phyloP scores from a whole-genome alignment of 2,113 vertebrate species.

The Sturnus vulgaris region DNA sequence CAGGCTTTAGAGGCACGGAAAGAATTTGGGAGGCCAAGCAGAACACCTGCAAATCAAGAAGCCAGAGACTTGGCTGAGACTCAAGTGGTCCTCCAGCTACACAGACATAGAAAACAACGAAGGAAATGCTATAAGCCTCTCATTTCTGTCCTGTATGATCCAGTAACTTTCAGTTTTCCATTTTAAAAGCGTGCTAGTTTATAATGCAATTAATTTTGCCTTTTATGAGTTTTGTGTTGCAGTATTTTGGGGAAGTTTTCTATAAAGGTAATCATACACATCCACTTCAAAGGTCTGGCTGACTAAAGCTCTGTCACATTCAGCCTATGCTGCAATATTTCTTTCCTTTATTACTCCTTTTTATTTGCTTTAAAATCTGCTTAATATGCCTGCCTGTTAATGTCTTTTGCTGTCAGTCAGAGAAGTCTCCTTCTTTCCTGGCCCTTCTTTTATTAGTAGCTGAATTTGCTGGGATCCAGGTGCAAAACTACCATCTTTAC shows the following conservation, averaged over 20 bases:
- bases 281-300: background rate
- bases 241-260: background rate
- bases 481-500: background rate
- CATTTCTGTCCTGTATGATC: background rate
- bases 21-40: background rate
- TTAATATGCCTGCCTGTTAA: background rate
- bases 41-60: background rate
- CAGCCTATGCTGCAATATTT: background rate
- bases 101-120: background rate
- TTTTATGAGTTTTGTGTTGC: background rate
- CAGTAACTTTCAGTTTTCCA: background rate
- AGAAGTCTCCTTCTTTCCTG: background rate
- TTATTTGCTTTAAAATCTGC: background rate
- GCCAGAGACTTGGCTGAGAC: background rate
- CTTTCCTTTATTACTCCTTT: background rate
- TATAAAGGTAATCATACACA: background rate
- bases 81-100: background rate
- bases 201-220: background rate
- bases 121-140: background rate
- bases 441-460: background rate
- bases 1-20: rapidly evolving
- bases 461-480: background rate
- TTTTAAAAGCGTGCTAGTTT: background rate
- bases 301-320: background rate
- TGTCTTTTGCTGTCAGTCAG: background rate